These are phyloP conservation scores for Sciurus carolinensis DNA, from an alignment of 2,797 vertebrate species.

Conservation along the genomic window DNA sequence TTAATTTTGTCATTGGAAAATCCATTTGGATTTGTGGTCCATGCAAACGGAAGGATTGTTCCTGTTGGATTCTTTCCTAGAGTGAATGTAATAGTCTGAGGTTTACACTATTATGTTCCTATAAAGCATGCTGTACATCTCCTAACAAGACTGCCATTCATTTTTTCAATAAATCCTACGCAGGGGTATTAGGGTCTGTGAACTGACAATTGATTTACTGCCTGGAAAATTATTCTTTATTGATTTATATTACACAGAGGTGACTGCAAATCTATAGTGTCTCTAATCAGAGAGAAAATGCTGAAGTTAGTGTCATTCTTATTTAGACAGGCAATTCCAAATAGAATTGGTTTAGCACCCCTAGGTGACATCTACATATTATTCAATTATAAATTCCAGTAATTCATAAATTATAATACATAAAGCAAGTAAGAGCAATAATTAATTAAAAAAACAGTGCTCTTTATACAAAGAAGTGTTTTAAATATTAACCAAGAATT, in stretches of 20 bases:
- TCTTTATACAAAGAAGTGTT: conserved; percentile 84
- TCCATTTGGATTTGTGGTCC: neutral
- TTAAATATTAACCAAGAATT: conserved; percentile 84
- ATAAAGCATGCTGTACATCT: conserved; percentile 84
- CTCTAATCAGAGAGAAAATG: conserved; percentile 90
- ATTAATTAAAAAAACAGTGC: conserved; percentile 81
- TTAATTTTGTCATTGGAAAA: conserved; percentile 51
- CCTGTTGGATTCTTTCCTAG: conserved; percentile 51
- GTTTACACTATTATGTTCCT: conserved; percentile 79
- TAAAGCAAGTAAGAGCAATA: conserved; percentile 84
- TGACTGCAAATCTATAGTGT: conserved; percentile 88
- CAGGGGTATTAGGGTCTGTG: conserved; percentile 88
- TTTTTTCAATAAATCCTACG: conserved; percentile 89
- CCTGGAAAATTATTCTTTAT: conserved; percentile 93
- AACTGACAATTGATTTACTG: conserved; percentile 92
- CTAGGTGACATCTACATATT: conserved; percentile 89
- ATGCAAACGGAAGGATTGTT: conserved; percentile 79
- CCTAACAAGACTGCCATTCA: conserved; percentile 91
- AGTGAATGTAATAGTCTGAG: conserved; percentile 75
- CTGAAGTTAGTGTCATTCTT: conserved; percentile 89
- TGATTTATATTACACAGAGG: conserved; percentile 90
- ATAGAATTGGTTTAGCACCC: conserved; percentile 88
- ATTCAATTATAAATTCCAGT: conserved; percentile 89
- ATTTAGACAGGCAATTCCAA: conserved; percentile 89
- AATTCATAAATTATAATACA: conserved; percentile 88